Evolutionary conservation across 2,797 vertebrate species (phyloP).

Genomic region (Parotocinclus haroldoi): DNA sequence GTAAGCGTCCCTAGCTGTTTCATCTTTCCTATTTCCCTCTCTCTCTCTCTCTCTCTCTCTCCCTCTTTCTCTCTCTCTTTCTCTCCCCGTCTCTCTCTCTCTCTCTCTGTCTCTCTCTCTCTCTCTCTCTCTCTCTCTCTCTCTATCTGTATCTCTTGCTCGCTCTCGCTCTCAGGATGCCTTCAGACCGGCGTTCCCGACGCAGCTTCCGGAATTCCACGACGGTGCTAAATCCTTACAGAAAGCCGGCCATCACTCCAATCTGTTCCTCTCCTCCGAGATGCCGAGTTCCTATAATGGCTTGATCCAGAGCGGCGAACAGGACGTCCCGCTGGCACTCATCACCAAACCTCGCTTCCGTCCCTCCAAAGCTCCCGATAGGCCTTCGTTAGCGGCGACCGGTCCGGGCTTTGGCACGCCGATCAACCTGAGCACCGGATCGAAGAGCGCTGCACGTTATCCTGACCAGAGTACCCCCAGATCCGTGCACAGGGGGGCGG

Average conservation of each 20-base stretch:
- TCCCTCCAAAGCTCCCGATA: conserved; percentile 67
- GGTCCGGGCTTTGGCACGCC: conserved; percentile 71
- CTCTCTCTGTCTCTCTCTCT: conserved; percentile 40
- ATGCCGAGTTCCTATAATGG: conserved; percentile 78
- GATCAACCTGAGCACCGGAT: conserved; percentile 78
- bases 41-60: conserved; percentile 25
- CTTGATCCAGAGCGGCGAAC: conserved; percentile 76
- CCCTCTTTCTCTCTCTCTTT: conserved; percentile 40
- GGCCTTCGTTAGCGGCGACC: conserved; percentile 60
- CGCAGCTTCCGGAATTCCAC: conserved; percentile 69
- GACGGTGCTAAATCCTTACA: neutral
- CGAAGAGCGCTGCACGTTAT: conserved; percentile 63
- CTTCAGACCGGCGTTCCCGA: conserved; percentile 76
- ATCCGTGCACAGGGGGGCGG: conserved; percentile 60
- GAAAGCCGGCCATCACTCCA: conserved; percentile 73
- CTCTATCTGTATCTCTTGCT: no score
- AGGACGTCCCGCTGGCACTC: conserved; percentile 90
- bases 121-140: no score
- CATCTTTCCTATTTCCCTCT: neutral
- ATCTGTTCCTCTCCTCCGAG: conserved; percentile 81
- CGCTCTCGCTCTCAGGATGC: conserved; percentile 70
- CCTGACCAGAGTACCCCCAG: conserved; percentile 69
- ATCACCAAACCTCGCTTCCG: conserved; percentile 80
- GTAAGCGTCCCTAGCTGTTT: neutral
- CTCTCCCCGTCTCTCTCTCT: conserved; percentile 47